Percentiles rank a stretch among this genome's conserved stretches.
These are phyloP conservation scores for Meloidogyne floridensis DNA, from an alignment of 1,140 invertebrate genomes.

Conservation along the genomic window DNA sequence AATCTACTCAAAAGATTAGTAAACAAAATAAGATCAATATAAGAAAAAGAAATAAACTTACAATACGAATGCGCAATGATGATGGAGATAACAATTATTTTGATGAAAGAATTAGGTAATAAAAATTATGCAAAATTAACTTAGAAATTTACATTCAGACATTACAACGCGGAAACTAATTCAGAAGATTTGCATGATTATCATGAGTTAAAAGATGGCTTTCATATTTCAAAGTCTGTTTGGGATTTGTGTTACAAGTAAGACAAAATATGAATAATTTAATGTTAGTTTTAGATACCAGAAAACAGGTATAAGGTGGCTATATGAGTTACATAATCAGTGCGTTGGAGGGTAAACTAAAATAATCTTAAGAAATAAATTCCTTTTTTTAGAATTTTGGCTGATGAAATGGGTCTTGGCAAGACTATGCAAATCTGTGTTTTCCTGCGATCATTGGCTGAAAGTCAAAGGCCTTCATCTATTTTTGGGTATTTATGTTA, in stretches of 20 bases:
- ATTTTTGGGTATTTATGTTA: slow-evolving; percentile 66
- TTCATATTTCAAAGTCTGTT: slow-evolving; percentile 37
- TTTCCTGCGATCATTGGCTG: slow-evolving; percentile 76
- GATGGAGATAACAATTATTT: slow-evolving; percentile 58
- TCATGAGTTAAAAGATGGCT: slow-evolving; percentile 45
- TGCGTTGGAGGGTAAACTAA: slow-evolving; percentile 71
- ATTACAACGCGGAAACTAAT: not conserved
- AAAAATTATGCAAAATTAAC: not conserved
- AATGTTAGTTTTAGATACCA: slow-evolving; percentile 67
- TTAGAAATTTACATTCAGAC: slow-evolving; percentile 27
- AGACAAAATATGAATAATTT: not conserved
- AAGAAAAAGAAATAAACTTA: not conserved
- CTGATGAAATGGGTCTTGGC: slow-evolving; percentile 83
- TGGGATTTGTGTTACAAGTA: slow-evolving; percentile 61
- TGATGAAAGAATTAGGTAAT: slow-evolving; percentile 48
- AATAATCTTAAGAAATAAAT: not conserved
- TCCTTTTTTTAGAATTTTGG: slow-evolving; percentile 72
- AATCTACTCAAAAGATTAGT: not conserved
- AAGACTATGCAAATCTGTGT: slow-evolving; percentile 85
- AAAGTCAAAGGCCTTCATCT: slow-evolving; percentile 70
- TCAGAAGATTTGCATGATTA: slow-evolving; percentile 31
- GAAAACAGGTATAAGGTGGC: slow-evolving; percentile 79
- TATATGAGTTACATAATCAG: slow-evolving; percentile 84
- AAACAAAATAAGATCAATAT: not conserved
- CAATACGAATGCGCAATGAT: slow-evolving; percentile 37